phyloP scores from a whole-genome alignment of 2,888 invertebrate genomes.

The Chrysolina oricalcia region DNA sequence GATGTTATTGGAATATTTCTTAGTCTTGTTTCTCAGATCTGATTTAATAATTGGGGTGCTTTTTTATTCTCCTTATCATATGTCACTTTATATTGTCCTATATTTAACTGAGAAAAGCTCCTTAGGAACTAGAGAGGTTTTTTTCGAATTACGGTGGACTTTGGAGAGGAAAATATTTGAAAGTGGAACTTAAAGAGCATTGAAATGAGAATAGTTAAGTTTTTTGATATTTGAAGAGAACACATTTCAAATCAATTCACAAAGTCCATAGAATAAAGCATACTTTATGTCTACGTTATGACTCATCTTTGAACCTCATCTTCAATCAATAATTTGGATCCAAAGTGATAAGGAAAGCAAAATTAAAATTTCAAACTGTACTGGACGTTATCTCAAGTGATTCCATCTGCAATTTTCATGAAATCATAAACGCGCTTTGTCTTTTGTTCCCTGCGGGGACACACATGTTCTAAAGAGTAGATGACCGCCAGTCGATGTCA shows the following conservation, averaged over 20 bases:
- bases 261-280: background rate
- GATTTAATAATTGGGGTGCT: no score
- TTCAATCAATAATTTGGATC: background rate
- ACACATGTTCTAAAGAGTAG: constrained; percentile 61
- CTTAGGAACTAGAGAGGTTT: no score
- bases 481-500: constrained; percentile 60
- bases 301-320: background rate
- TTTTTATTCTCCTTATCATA: no score
- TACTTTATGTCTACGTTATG: background rate
- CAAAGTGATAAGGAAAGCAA: background rate
- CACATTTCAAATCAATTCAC: no score
- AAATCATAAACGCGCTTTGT: constrained; percentile 53
- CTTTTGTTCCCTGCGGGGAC: constrained; percentile 56
- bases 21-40: background rate
- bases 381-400: constrained; percentile 26
- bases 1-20: background rate
- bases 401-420: constrained; percentile 28
- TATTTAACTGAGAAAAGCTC: no score
- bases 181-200: no score
- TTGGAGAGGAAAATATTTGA: no score
- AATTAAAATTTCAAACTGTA: background rate
- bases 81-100: no score
- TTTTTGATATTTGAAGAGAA: no score
- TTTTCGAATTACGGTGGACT: no score
- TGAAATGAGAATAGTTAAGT: no score